Conservation (phyloP, 1,140 invertebrate species). For the Stenopsyche tienmushanensis region DNA sequence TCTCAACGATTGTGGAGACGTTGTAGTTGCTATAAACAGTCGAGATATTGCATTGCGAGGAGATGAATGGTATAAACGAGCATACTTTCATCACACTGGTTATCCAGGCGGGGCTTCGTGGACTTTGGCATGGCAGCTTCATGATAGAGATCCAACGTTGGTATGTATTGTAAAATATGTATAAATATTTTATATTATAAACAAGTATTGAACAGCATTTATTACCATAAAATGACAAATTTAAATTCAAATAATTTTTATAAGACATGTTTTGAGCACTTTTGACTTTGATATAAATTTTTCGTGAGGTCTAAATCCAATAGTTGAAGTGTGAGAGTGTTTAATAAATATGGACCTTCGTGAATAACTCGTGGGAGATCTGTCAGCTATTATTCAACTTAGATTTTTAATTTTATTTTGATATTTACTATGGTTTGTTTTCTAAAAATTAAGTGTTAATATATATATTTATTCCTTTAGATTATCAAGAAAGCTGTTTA, state of each 20-base stretch:
- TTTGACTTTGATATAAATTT: too few relatives aligned
- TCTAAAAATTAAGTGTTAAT: neutral
- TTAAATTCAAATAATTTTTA: too few relatives aligned
- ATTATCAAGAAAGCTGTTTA: conserved; percentile 86
- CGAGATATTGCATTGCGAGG: conserved; percentile 85
- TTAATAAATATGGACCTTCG: neutral
- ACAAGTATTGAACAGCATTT: too few relatives aligned
- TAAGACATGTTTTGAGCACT: too few relatives aligned
- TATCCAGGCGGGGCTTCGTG: conserved; percentile 83
- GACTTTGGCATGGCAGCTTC: conserved; percentile 91
- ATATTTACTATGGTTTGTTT: too few relatives aligned
- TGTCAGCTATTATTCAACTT: conserved; percentile 1
- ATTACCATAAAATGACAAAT: too few relatives aligned
- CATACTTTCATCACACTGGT: conserved; percentile 92
- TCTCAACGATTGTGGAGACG: conserved; percentile 87
- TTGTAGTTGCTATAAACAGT: conserved; percentile 94
- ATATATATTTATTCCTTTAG: conserved; percentile 59
- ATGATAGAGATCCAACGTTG: conserved; percentile 88
- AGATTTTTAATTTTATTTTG: neutral
- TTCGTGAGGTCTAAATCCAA: too few relatives aligned
- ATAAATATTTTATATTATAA: too few relatives aligned
- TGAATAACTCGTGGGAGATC: too few relatives aligned
- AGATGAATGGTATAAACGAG: conserved; percentile 86
- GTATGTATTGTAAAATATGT: conserved; percentile 53
- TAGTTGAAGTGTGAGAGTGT: neutral